Evolutionary conservation across 1,140 invertebrate species (phyloP), one percentile per base, ranked within the genome.

Genomic region (Vollenhovia emeryi): DNA sequence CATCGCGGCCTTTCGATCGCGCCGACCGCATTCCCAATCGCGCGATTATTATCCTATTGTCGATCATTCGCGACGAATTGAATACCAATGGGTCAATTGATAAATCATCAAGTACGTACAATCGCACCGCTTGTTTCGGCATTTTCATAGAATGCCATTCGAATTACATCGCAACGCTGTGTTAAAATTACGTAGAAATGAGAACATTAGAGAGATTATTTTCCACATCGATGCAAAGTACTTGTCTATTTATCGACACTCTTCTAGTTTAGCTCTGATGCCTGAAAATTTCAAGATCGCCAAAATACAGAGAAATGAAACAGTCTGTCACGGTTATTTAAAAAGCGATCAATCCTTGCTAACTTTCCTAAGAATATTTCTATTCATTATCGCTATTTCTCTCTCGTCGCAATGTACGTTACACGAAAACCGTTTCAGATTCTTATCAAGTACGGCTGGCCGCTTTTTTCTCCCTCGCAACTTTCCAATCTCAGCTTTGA

Each of bases 401-500:
- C 78, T 71, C 73, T 82, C 78, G 59, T 71, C 48, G 50, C 52
- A 27, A 82, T 59, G 66, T 59, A 45, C 66, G 66, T 82, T 45
- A 82, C 52, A 45, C 66, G 78, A 73, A 73, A 82, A 82, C 50
- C 24, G 66, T 59, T 82, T 73, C 78, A 82, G 78, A 82, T 82
- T 82, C 66, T 73, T 82, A 82, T 82, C 66, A 82, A 82, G 50
- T 50, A 57, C 66, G 64, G 62, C 11, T 13, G 36, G 48, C 15
- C n/a, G 64, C 9, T 82, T 71, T 71, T 57, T 57, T 40, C 48
- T 24, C 48, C 30, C 33, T 73, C 40, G n/a, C 78, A 82, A 82
- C 78, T 82, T 82, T 73, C 66, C 66, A 82, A 82, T 82, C 66
- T 82, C 50, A 71, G 66, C 66, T 82, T 82, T 82, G 78, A 82